Evolutionary conservation across 1,140 invertebrate species (phyloP).

Genomic region (Drosophila ogumai): DNA sequence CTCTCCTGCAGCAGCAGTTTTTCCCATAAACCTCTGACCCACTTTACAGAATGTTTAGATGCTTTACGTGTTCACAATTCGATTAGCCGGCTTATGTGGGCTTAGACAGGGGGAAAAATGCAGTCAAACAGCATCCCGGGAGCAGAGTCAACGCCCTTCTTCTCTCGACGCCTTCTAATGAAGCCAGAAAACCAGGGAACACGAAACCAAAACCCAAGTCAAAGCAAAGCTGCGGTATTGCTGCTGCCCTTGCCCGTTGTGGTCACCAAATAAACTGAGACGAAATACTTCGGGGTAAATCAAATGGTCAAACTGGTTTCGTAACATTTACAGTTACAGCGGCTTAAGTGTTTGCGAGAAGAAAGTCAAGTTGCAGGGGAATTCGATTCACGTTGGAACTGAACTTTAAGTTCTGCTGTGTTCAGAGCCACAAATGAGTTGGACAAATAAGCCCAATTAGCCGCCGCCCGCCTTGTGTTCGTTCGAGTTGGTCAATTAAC

Average conservation of each 20-base stretch:
- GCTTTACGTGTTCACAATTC: conserved; percentile 47
- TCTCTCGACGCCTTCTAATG: conserved; percentile 36
- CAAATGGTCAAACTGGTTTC: conserved; percentile 61
- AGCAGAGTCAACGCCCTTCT: conserved; percentile 52
- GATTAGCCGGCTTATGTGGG: conserved; percentile 52
- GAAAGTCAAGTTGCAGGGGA: conserved; percentile 55
- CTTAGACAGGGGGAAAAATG: conserved; percentile 41
- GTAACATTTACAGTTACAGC: conserved; percentile 63
- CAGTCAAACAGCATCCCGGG: conserved; percentile 69
- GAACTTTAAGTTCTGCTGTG: conserved; percentile 21
- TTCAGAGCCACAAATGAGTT: conserved; percentile 40
- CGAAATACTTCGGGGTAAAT: conserved; percentile 24
- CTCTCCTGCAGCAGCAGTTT: background rate
- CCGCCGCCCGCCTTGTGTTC: background rate
- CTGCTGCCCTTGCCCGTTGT: conserved; percentile 51
- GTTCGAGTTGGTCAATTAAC: conserved; percentile 46
- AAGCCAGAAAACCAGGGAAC: conserved; percentile 22
- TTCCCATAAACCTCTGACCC: conserved; percentile 51
- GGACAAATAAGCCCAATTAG: conserved; percentile 50
- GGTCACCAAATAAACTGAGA: conserved; percentile 30
- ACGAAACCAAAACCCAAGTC: conserved; percentile 16
- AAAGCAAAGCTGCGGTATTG: conserved; percentile 38
- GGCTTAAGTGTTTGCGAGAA: conserved; percentile 6
- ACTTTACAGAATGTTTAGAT: conserved; percentile 47
- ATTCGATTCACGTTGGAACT: conserved; percentile 38